phyloP scores from a whole-genome alignment of 2,888 invertebrate species.

The Crossocerus cetratus region DNA sequence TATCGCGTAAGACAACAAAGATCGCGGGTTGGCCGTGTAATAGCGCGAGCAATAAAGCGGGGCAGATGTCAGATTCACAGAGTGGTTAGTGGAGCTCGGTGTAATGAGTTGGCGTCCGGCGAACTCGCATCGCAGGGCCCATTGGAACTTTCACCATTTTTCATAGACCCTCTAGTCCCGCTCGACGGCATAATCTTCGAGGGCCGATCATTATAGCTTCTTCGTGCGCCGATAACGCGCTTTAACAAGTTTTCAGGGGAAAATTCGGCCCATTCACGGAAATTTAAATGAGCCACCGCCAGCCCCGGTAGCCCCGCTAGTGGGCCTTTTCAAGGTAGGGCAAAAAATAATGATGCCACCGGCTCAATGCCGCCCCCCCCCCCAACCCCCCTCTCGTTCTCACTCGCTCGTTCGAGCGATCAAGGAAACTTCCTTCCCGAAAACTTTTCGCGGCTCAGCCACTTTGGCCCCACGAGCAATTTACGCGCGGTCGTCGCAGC shows the following conservation, averaged over 20 bases:
- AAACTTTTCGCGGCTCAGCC: conserved; percentile 1
- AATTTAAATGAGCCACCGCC: conserved; percentile 1
- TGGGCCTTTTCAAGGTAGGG: neutral
- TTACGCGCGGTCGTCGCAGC: neutral
- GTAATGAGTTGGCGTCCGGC: too few relatives aligned
- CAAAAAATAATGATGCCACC: conserved; percentile 1
- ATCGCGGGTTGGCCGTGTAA: neutral
- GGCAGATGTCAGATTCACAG: neutral
- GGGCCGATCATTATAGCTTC: conserved; percentile 1
- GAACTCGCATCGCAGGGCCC: too few relatives aligned
- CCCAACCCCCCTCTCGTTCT: too few relatives aligned
- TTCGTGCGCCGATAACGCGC: neutral
- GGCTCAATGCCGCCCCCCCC: neutral
- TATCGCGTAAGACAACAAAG: neutral
- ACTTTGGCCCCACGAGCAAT: conserved; percentile 1
- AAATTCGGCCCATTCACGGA: neutral
- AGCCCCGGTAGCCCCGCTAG: too few relatives aligned
- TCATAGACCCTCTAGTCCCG: neutral
- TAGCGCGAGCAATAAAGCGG: neutral
- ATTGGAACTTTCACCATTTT: neutral
- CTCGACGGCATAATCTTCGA: neutral
- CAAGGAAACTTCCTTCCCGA: neutral
- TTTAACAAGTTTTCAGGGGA: conserved; percentile 1
- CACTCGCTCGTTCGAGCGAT: neutral
- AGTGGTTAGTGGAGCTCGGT: too few relatives aligned